Evolutionary conservation across 2,113 vertebrate genomes (phyloP).

Genomic region (Echinops telfairi): DNA sequence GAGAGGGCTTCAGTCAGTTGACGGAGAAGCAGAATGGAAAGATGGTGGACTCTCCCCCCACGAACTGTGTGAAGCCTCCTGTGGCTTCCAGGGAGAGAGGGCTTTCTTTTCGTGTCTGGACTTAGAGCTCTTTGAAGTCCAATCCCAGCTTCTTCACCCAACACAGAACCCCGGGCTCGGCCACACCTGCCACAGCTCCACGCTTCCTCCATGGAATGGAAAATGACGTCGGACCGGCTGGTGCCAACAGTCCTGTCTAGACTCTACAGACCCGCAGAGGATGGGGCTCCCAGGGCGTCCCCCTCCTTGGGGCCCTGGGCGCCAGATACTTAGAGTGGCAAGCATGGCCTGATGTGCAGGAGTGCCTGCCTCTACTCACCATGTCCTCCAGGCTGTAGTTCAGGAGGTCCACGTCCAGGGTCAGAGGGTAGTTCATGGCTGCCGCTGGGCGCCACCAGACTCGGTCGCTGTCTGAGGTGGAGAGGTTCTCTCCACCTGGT

Average conservation of each 20-base stretch:
- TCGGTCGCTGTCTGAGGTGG: constrained; percentile 41
- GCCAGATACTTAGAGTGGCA: constrained; percentile 17
- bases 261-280: not conserved
- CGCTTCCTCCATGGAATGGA: not conserved
- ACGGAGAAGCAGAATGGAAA: no score
- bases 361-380: constrained; percentile 69
- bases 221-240: not conserved
- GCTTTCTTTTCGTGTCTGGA: not conserved
- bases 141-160: not conserved
- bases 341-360: not conserved
- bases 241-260: not conserved
- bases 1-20: no score
- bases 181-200: not conserved
- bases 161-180: not conserved
- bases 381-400: constrained; percentile 68
- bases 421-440: constrained; percentile 76
- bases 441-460: constrained; percentile 15
- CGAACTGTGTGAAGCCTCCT: no score
- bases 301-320: not conserved
- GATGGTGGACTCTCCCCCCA: no score
- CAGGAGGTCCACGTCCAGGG: constrained; percentile 68
- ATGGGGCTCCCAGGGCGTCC: no score
- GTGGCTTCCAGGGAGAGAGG: not conserved
- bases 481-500: not conserved
- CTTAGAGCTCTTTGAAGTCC: not conserved